phyloP scores from a whole-genome alignment of 2,888 invertebrate genomes.

The Tenthredo amoena region DNA sequence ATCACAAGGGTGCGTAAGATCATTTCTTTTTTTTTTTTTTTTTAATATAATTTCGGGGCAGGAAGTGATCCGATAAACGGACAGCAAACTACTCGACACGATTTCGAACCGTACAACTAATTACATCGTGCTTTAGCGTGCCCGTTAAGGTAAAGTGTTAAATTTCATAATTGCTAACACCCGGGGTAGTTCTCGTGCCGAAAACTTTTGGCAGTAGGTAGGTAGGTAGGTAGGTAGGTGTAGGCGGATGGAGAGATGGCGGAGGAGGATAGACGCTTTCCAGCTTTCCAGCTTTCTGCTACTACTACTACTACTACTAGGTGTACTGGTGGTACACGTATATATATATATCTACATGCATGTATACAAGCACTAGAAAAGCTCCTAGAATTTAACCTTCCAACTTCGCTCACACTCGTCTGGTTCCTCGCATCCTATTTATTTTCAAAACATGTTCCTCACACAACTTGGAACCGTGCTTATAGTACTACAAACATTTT shows the following conservation, averaged over 20 bases:
- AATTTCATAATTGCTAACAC: slow-evolving; percentile 49
- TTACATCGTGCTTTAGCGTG: slow-evolving; percentile 35
- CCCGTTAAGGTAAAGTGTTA: slow-evolving; percentile 37
- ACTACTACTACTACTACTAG: no score
- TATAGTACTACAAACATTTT: background rate
- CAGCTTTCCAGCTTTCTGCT: slow-evolving; percentile 25
- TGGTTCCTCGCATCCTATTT: slow-evolving; percentile 29
- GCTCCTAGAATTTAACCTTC: background rate
- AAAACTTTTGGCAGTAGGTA: slow-evolving; percentile 27
- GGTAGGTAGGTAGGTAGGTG: background rate
- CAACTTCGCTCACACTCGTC: background rate
- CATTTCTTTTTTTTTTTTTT: background rate
- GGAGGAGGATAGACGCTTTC: background rate
- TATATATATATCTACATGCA: no score
- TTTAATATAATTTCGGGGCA: background rate
- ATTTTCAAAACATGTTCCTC: slow-evolving; percentile 37
- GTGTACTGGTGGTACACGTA: background rate
- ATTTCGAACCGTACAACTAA: slow-evolving; percentile 33
- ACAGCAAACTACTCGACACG: slow-evolving; percentile 6
- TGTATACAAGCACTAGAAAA: background rate
- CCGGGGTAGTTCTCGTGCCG: slow-evolving; percentile 36
- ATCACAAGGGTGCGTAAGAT: background rate
- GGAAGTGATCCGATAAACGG: background rate
- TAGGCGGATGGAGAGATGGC: background rate
- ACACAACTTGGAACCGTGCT: slow-evolving; percentile 38